A percentile compares a stretch with the other conserved stretches of the same genome.
Evolutionary conservation across 2,888 invertebrate species (phyloP).

Genomic region (Matsumyia berberina): DNA sequence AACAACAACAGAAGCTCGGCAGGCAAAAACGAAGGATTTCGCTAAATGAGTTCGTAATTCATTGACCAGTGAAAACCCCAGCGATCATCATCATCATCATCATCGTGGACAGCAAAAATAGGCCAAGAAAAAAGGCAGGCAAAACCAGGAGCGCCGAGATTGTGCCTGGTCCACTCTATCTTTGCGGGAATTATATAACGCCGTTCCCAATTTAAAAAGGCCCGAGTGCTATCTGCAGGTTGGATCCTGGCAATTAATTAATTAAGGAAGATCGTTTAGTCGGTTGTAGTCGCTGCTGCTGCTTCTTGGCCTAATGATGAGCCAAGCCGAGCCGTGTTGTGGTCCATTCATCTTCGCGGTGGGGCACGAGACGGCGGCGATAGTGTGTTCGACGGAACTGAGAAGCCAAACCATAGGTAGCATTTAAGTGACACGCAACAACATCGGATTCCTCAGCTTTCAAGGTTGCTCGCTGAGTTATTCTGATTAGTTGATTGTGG

Average conservation of each 20-base stretch:
- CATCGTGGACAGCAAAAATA: slow-evolving; percentile 70
- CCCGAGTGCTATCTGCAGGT: slow-evolving; percentile 71
- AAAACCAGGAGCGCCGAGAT: slow-evolving; percentile 66
- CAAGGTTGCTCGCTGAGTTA: slow-evolving; percentile 69
- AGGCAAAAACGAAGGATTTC: slow-evolving; percentile 48
- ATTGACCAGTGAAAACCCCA: slow-evolving; percentile 64
- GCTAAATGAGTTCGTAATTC: slow-evolving; percentile 75
- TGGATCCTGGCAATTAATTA: slow-evolving; percentile 76
- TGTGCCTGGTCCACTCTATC: slow-evolving; percentile 53
- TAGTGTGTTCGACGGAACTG: slow-evolving; percentile 54
- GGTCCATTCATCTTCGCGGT: slow-evolving; percentile 66
- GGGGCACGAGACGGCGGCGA: slow-evolving; percentile 38
- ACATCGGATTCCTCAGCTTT: slow-evolving; percentile 74
- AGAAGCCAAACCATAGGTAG: slow-evolving; percentile 59
- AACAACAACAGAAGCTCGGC: slow-evolving; percentile 11
- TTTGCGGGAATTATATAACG: slow-evolving; percentile 73
- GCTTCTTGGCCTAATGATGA: slow-evolving; percentile 68
- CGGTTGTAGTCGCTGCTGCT: slow-evolving; percentile 66
- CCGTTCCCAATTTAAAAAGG: slow-evolving; percentile 73
- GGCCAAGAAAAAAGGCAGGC: slow-evolving; percentile 56
- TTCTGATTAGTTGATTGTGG: slow-evolving; percentile 67
- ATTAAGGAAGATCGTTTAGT: slow-evolving; percentile 76
- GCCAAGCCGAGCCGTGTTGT: slow-evolving; percentile 47
- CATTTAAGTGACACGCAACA: slow-evolving; percentile 76
- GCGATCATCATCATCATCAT: slow-evolving; percentile 64